phyloP scores from a whole-genome alignment of 2,113 vertebrate genomes.

The Aspidoscelis tigris region DNA sequence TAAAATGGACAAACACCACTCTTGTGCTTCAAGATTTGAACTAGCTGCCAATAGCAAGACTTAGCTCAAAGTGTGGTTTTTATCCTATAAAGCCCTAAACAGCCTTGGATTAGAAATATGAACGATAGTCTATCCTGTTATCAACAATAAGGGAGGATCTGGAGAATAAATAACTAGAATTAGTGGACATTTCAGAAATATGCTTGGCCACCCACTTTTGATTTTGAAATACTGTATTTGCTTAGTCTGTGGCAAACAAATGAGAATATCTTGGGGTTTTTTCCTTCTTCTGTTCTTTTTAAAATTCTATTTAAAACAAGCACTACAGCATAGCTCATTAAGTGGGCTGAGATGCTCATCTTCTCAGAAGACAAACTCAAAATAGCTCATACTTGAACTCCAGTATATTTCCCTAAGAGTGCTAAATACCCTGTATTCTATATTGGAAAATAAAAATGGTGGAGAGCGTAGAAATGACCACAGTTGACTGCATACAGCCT shows the following conservation, averaged over 20 bases:
- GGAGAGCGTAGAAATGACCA: neutral
- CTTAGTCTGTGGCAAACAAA: neutral
- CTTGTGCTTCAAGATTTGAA: no score
- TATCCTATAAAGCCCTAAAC: no score
- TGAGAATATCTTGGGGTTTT: neutral
- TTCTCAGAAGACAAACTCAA: neutral
- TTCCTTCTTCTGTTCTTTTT: neutral
- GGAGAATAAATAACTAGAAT: no score
- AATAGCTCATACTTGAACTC: constrained; percentile 3
- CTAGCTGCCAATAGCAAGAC: no score
- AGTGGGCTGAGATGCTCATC: neutral
- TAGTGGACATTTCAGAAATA: neutral
- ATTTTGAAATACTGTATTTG: neutral
- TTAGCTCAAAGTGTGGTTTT: no score
- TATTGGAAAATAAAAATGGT: neutral
- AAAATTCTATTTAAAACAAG: constrained; percentile 18
- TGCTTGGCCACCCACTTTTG: no score
- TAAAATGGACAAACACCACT: no score
- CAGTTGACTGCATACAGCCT: neutral
- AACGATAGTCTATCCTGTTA: no score
- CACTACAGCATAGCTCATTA: constrained; percentile 12
- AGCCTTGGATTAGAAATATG: no score
- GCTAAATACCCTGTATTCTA: neutral
- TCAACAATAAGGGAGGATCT: no score
- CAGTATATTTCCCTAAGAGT: neutral